These are phyloP conservation scores for Nannoperca australis DNA, from an alignment of 2,797 vertebrate species.

Conservation along the genomic window DNA sequence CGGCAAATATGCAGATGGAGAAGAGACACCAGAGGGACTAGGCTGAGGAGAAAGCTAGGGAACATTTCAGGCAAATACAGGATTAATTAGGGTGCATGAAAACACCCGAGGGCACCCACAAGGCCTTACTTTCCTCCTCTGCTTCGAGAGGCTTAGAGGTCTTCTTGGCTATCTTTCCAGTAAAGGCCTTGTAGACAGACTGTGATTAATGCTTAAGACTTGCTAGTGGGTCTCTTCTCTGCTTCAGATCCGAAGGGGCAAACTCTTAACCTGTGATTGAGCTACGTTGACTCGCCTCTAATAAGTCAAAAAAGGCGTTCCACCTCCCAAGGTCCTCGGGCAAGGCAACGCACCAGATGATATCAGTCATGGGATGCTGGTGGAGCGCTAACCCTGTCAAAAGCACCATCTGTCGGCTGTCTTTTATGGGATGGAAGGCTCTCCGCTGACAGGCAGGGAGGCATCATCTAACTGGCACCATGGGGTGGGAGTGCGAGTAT, in stretches of 20 bases:
- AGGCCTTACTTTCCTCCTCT: constrained; percentile 52
- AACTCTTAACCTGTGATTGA: constrained; percentile 73
- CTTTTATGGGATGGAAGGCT: constrained; percentile 37
- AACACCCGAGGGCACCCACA: constrained; percentile 65
- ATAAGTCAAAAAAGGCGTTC: constrained; percentile 57
- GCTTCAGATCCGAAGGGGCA: constrained; percentile 43
- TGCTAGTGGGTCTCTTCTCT: constrained; percentile 36
- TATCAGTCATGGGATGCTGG: constrained; percentile 51
- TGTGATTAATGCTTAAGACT: constrained; percentile 66
- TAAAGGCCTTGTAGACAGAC: constrained; percentile 57
- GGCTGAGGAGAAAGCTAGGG: constrained; percentile 52
- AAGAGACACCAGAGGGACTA: constrained; percentile 54
- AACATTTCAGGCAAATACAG: constrained; percentile 66
- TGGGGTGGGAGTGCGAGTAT: constrained; percentile 40
- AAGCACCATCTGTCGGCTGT: constrained; percentile 66
- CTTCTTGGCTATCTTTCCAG: constrained; percentile 52
- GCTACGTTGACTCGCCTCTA: constrained; percentile 61
- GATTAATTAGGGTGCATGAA: constrained; percentile 74
- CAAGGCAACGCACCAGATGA: constrained; percentile 29
- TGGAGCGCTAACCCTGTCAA: constrained; percentile 54
- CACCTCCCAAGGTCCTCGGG: constrained; percentile 42
- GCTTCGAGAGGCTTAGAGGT: constrained; percentile 52
- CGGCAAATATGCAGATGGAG: constrained; percentile 55
- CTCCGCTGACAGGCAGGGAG: constrained; percentile 40
- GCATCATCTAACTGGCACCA: constrained; percentile 54